These are phyloP conservation scores for Raillietiella orientalis DNA, from an alignment of 2,888 invertebrate species.

Conservation along the genomic window DNA sequence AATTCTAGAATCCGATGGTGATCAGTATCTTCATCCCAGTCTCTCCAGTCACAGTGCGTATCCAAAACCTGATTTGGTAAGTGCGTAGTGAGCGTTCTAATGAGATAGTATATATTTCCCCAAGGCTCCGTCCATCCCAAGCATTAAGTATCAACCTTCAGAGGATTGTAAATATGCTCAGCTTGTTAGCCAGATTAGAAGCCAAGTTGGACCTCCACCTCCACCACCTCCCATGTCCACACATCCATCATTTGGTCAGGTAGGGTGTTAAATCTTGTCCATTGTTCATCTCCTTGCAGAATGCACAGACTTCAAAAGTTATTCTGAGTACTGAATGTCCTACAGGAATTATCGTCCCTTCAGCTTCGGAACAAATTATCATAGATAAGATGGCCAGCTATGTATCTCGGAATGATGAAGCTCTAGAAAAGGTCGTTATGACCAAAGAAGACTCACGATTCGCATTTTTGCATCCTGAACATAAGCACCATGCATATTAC, in stretches of 20 bases:
- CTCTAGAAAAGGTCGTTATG: slow-evolving; percentile 61
- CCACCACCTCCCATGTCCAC: neutral
- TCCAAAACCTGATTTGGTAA: slow-evolving; percentile 7
- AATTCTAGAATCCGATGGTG: too few relatives aligned
- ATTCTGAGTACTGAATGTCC: too few relatives aligned
- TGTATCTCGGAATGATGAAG: slow-evolving; percentile 74
- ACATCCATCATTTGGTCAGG: too few relatives aligned
- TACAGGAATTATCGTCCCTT: slow-evolving; percentile 24
- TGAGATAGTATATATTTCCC: slow-evolving; percentile 4
- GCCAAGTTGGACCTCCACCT: slow-evolving; percentile 10
- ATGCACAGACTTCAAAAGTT: neutral
- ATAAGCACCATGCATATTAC: slow-evolving; percentile 52
- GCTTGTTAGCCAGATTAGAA: slow-evolving; percentile 53
- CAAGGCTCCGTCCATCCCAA: slow-evolving; percentile 20
- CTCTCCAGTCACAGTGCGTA: slow-evolving; percentile 13
- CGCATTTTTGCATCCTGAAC: slow-evolving; percentile 40
- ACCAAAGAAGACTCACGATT: slow-evolving; percentile 39
- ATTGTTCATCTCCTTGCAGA: too few relatives aligned
- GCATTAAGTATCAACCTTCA: slow-evolving; percentile 41
- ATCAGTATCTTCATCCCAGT: slow-evolving; percentile 46
- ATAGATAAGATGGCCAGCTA: slow-evolving; percentile 91
- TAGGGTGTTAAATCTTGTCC: too few relatives aligned
- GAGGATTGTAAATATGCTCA: slow-evolving; percentile 61
- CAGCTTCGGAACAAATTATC: slow-evolving; percentile 47
- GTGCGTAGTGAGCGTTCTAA: slow-evolving; percentile 8